Evolutionary conservation across 2,888 invertebrate genomes (phyloP), one percentile per base, ranked within the genome.

Genomic region (Spodoptera littoralis): DNA sequence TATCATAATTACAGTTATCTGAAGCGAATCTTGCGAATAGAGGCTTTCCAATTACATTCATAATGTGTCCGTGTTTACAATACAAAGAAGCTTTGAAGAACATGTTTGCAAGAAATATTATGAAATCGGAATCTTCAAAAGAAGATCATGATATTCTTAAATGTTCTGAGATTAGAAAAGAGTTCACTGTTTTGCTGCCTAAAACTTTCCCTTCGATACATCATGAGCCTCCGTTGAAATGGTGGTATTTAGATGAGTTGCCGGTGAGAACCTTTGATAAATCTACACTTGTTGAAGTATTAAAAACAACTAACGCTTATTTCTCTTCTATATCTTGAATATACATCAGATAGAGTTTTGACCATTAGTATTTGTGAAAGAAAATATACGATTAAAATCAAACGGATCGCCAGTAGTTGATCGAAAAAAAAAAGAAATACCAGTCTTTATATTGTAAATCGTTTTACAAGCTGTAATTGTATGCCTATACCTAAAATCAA

Each of bases 1-100:
- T 41, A 8, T 36, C 0, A 3, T 5, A 68, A 36, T 85, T 86
- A 60, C 72, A 92, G 92, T 9, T 74, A 4, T 89, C 91, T 2
- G 90, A 91, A 4, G 69, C 83, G 2, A 83, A 73, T 73, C 76
- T 85, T 5, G 57, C 70, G 0, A 90, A 90, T 2, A 85, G 92
- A 77, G 94, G 94, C 0, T 94, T 94, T 65, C 93, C 93, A 18
- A 52, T 94, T 57, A 92, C 92, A 2, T 56, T 94, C 5, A 79
- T 94, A 49, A 88, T 82, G 81, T 88, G 88, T 42, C 89, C 92
- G 1, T 92, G 92, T 76, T 27, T 83, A 8, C 77, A 80, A 44
- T 92, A 91, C 62, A 93, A 90, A 73, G 61, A 84, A 5, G 90
- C 89, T 30, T 61, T 94, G 47, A 77, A 88, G 0, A 70, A 86